Conservation (phyloP, 2,113 vertebrate genomes). For the Nothoprocta perdicaria region DNA sequence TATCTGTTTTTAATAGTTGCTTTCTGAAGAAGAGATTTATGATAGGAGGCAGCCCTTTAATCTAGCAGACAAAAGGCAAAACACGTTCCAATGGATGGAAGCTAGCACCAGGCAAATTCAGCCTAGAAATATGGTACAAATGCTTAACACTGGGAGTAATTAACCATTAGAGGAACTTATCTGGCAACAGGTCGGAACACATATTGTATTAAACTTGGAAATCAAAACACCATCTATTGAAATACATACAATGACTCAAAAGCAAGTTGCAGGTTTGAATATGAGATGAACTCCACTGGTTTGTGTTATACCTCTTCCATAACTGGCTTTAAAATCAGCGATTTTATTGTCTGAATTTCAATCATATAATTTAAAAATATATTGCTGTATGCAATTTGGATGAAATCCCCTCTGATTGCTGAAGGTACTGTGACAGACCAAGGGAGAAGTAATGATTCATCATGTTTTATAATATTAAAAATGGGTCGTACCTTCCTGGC, state of each 20-base stretch:
- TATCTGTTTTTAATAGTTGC: background rate
- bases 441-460: background rate
- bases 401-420: background rate
- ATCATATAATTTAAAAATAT: background rate
- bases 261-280: background rate
- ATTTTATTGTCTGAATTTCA: background rate
- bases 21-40: constrained; percentile 6
- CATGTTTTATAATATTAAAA: background rate
- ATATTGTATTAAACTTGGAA: background rate
- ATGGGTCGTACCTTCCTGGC: background rate
- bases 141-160: background rate
- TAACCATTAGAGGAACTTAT: background rate
- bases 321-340: background rate
- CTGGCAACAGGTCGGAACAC: background rate
- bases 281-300: background rate
- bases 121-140: background rate
- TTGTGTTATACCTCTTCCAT: background rate
- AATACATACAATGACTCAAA: background rate
- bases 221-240: background rate
- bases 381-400: background rate
- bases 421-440: background rate
- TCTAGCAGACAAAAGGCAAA: background rate
- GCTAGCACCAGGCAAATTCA: background rate
- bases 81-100: background rate
- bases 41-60: background rate